Conservation (phyloP, 2,113 vertebrate genomes). For the Uria aalge region DNA sequence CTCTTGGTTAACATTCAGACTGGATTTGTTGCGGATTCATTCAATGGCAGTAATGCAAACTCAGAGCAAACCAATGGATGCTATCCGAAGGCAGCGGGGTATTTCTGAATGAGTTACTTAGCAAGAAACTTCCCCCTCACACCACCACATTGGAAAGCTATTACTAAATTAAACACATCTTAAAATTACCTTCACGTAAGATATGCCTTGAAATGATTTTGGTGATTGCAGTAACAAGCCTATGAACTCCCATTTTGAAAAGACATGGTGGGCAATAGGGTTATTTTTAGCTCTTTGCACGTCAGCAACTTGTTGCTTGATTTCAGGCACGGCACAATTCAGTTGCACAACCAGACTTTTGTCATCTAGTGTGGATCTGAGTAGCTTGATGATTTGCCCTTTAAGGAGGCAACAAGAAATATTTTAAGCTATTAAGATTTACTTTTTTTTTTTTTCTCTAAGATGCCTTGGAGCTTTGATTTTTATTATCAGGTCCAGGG, state of each 20-base stretch:
- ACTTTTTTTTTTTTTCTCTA: not conserved
- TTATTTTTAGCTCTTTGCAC: not conserved
- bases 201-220: not conserved
- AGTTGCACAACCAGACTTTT: not conserved
- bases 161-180: not conserved
- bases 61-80: not conserved
- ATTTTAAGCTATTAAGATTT: not conserved
- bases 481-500: not conserved
- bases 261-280: not conserved
- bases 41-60: not conserved
- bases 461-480: not conserved
- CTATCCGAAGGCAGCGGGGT: not conserved
- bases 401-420: not conserved
- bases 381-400: not conserved
- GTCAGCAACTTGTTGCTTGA: not conserved
- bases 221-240: not conserved
- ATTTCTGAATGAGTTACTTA: not conserved
- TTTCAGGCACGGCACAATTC: not conserved
- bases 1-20: slow-evolving; percentile 31
- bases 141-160: not conserved
- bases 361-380: not conserved
- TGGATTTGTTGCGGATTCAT: not conserved
- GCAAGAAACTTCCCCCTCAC: not conserved
- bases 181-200: not conserved
- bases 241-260: not conserved